phyloP scores from a whole-genome alignment of 1,140 invertebrate species.

The Magallana ariakensis region DNA sequence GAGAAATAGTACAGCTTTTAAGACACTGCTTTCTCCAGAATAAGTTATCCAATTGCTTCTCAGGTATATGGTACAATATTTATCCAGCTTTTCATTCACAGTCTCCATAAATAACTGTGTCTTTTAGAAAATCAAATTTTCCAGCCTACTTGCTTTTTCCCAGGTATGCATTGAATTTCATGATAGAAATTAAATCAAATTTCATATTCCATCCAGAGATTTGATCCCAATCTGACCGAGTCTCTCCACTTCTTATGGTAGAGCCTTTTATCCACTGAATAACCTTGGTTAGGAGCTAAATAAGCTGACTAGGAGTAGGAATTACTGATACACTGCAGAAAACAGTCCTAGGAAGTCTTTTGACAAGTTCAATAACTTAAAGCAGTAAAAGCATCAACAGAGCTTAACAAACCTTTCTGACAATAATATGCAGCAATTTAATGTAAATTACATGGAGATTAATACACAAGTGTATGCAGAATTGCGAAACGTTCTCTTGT shows the following conservation, averaged over 20 bases:
- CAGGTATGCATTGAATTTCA: no score
- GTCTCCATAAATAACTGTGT: background rate
- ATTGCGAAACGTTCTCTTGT: background rate
- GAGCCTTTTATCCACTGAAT: no score
- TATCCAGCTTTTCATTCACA: background rate
- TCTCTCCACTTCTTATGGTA: no score
- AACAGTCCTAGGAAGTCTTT: constrained; percentile 23
- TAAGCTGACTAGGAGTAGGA: background rate
- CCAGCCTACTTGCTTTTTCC: no score
- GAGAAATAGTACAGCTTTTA: background rate
- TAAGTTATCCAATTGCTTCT: no score
- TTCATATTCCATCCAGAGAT: no score
- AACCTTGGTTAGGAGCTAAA: background rate
- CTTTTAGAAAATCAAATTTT: no score
- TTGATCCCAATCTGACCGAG: no score
- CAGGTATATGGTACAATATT: no score
- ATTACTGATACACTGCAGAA: background rate
- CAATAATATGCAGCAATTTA: background rate
- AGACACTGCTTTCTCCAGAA: no score
- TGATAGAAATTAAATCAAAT: no score
- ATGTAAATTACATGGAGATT: constrained; percentile 20
- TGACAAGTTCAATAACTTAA: background rate
- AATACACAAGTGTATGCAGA: background rate
- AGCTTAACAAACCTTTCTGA: background rate
- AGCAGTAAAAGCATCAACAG: background rate